Conservation (phyloP, 2,113 vertebrate species). For the Crypturellus undulatus region DNA sequence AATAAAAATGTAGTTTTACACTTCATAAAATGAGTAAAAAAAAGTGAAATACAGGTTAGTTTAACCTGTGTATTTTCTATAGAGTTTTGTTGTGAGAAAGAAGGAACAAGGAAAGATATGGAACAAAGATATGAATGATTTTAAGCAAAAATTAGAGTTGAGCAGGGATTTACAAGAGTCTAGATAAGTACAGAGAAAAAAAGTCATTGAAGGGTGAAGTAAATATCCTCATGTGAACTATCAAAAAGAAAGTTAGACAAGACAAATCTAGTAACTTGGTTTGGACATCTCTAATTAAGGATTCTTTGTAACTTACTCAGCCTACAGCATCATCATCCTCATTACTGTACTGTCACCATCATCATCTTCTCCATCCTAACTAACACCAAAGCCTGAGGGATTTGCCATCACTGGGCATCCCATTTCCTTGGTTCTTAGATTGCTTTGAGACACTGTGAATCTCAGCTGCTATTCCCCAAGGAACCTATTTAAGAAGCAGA, state of each 20-base stretch:
- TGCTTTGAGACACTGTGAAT: slow-evolving; percentile 31
- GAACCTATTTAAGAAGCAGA: slow-evolving; percentile 50
- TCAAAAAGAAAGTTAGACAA: background rate
- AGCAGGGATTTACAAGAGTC: background rate
- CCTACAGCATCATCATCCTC: background rate
- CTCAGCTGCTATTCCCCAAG: slow-evolving; percentile 39
- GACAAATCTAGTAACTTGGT: background rate
- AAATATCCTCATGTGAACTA: background rate
- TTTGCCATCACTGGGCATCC: slow-evolving; percentile 32
- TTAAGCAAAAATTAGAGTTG: background rate
- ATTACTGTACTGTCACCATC: slow-evolving; percentile 28
- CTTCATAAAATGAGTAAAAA: background rate
- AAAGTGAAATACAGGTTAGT: background rate
- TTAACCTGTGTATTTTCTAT: background rate
- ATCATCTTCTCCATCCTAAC: slow-evolving; percentile 7
- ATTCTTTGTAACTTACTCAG: background rate
- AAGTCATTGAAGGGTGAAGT: background rate
- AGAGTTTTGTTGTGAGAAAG: background rate
- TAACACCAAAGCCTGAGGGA: slow-evolving; percentile 25
- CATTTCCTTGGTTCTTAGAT: slow-evolving; percentile 35
- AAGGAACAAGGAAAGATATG: background rate
- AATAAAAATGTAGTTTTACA: background rate
- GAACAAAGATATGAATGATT: background rate
- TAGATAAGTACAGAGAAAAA: background rate
- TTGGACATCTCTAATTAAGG: slow-evolving; percentile 22